Conservation (phyloP, 1,140 invertebrate genomes). For the roundworm (Caenorhabditis elegans) region DNA sequence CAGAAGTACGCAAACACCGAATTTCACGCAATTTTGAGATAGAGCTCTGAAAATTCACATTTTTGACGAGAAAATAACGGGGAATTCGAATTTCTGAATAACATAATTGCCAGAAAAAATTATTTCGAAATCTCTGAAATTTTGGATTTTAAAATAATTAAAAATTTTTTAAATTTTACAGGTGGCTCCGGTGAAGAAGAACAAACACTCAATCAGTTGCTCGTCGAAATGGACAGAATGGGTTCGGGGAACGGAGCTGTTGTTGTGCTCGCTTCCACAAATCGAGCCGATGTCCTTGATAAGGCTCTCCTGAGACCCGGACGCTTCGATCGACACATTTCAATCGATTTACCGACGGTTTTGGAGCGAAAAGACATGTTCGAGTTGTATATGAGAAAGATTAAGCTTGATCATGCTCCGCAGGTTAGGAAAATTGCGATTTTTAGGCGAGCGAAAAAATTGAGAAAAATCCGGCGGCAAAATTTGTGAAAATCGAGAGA, state of each 20-base stretch:
- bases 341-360: constrained; percentile 89
- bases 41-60: too few species aligned
- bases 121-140: too few species aligned
- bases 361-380: constrained; percentile 89
- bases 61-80: too few species aligned
- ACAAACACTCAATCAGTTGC: constrained; percentile 92
- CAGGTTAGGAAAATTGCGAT: too few species aligned
- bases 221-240: constrained; percentile 99
- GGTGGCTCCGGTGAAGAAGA: constrained; percentile 78
- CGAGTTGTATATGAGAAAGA: constrained; percentile 81
- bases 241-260: constrained; percentile 85
- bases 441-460: too few species aligned
- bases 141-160: neutral
- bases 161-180: neutral
- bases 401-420: constrained; percentile 76
- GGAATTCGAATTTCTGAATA: too few species aligned
- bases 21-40: too few species aligned
- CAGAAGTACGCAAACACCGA: too few species aligned
- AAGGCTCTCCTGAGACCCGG: constrained; percentile 91
- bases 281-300: constrained; percentile 90
- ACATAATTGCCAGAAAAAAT: neutral
- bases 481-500: too few species aligned
- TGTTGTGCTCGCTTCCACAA: constrained; percentile 91
- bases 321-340: constrained; percentile 92
- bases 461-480: too few species aligned